phyloP scores from a whole-genome alignment of 2,888 invertebrate species.

The Nipponacmea schrenckii region DNA sequence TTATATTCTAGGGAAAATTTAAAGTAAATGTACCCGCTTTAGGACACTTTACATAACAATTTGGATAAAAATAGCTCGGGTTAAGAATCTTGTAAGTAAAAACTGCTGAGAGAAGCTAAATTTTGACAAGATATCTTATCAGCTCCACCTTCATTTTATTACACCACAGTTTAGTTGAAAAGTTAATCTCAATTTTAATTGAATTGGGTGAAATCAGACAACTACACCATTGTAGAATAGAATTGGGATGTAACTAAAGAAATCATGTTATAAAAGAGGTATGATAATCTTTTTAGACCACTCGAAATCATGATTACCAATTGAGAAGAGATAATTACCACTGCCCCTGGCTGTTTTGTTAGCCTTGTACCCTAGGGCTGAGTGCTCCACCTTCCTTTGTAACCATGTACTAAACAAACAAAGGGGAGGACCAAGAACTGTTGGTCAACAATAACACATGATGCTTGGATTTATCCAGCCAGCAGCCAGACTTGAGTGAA shows the following conservation, averaged over 20 bases:
- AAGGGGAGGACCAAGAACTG: not conserved
- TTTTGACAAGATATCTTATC: too few species aligned
- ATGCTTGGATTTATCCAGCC: not conserved
- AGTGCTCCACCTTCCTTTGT: constrained; percentile 1
- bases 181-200: too few species aligned
- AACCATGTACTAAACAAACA: not conserved
- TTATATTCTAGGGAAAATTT: too few species aligned
- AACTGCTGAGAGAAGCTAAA: too few species aligned
- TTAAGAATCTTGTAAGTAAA: too few species aligned
- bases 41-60: too few species aligned
- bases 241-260: constrained; percentile 1
- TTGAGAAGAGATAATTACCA: not conserved
- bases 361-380: constrained; percentile 3
- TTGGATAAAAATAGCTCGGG: too few species aligned
- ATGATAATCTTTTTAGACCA: not conserved
- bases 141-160: too few species aligned
- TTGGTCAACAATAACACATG: constrained; percentile 8
- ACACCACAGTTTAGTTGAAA: too few species aligned
- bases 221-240: too few species aligned
- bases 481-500: not conserved
- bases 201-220: too few species aligned
- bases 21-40: too few species aligned
- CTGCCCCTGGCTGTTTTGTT: constrained; percentile 1
- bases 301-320: constrained; percentile 6
- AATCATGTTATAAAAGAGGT: constrained; percentile 4